Base-by-base conservation (phyloP, 1,140 invertebrate genomes). In the Diorhabda carinulata region DNA sequence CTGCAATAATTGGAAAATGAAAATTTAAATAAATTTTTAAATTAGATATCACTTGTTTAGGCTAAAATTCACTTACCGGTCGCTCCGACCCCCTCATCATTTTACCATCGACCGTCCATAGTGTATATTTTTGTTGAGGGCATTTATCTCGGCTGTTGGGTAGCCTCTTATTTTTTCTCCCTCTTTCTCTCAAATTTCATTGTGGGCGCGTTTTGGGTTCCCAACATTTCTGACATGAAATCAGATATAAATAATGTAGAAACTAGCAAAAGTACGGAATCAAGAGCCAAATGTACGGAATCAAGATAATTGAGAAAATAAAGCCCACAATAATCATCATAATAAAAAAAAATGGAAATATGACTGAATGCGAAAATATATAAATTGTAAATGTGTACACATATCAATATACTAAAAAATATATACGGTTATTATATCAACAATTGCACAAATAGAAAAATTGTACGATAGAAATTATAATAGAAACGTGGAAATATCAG, bases 111-210 rank as follows among this genome's bases (percentile, higher is more conserved):
- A 25, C 25, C 25, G 25, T 25, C 25, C 25, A 25, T 25, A 25
- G 25, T 25, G 25, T 25, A 25, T 25, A 25, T 78, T 7, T 8
- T 43, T 64, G 61, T 64, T 64, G 9, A 64, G 7, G 41, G 9
- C 9, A n/a, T 75, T 84, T 80, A 25, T 83, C 79, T 66, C 83
- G 84, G 5, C 69, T 78, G 62, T 85, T 82, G 42, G 7, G 25
- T 8, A 52, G 47, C 47, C 47, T 4, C 6, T 52, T n/a, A 8
- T 52, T 52, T 25, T 25, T 25, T 25, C 25, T 25, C 25, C 25
- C 25, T 25, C 25, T 25, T 25, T 25, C 25, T 25, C 25, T n/a
- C 47, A 52, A 52, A 52, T 52, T 52, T 52, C 47, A 52, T 52
- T 52, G 6, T 8, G 47, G 47, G n/a, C 47, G 47, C 25, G 25